Evolutionary conservation across 2,113 vertebrate genomes (phyloP).

Genomic region (Kryptolebias marmoratus): DNA sequence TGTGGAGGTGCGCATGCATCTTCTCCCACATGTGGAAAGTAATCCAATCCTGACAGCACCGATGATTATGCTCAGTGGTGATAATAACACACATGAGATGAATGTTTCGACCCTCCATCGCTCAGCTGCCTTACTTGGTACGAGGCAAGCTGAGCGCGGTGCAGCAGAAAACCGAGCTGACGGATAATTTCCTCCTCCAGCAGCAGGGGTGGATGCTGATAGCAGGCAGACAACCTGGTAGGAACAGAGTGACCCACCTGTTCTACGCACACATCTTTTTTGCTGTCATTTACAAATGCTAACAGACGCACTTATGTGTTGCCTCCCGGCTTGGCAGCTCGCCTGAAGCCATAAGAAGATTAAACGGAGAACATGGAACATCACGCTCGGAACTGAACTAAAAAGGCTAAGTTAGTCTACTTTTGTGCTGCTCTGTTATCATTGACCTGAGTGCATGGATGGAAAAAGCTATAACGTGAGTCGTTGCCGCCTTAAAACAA

Average conservation of each 20-base stretch:
- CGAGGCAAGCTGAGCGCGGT: not conserved
- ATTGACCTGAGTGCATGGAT: not conserved
- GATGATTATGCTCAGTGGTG: conserved; percentile 14
- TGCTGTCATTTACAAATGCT: conserved; percentile 55
- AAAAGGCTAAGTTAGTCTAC: not conserved
- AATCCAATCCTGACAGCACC: conserved; percentile 6
- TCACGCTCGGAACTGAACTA: not conserved
- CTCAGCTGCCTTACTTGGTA: too few species aligned
- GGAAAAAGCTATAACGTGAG: not conserved
- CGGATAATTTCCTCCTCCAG: conserved; percentile 36
- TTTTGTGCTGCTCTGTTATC: not conserved
- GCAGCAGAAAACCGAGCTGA: conserved; percentile 19
- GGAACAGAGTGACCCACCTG: conserved; percentile 60
- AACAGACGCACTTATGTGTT: conserved; percentile 46
- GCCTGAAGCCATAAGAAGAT: conserved; percentile 22
- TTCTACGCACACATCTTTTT: conserved; percentile 20
- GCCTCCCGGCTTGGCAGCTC: conserved; percentile 31
- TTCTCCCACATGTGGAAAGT: conserved; percentile 10
- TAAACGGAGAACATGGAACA: not conserved
- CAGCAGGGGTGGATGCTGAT: conserved; percentile 46
- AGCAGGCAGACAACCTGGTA: conserved; percentile 38
- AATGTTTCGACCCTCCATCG: conserved; percentile 10
- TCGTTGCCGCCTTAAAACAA: too few species aligned
- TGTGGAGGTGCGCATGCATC: not conserved
- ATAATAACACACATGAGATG: conserved; percentile 8